phyloP scores from a whole-genome alignment of 1,140 invertebrate species.

The Melipona quadrifasciata region DNA sequence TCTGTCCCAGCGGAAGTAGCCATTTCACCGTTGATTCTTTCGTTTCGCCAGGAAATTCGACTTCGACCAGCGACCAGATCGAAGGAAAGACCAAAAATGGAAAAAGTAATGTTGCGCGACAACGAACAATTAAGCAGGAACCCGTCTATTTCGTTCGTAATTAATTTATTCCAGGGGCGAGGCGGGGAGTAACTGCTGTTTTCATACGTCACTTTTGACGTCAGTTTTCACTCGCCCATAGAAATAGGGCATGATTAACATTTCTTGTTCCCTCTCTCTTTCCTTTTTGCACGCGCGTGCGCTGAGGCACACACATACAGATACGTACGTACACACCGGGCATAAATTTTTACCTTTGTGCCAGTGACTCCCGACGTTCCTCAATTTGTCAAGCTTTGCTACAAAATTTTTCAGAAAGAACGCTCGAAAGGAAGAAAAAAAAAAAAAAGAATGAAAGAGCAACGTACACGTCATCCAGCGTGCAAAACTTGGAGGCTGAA shows the following conservation, averaged over 20 bases:
- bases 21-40: not conserved
- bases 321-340: not conserved
- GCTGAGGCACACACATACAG: not conserved
- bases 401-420: conserved; percentile 24
- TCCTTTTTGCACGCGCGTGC: not conserved
- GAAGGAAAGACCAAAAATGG: not conserved
- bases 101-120: not conserved
- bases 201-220: conserved; percentile 5
- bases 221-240: not conserved
- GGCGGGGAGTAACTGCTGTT: conserved; percentile 3
- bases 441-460: not conserved
- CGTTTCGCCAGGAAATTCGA: not conserved
- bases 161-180: conserved; percentile 13
- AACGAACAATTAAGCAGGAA: conserved; percentile 14
- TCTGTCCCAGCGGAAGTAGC: not conserved
- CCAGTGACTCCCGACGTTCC: not conserved
- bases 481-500: conserved; percentile 20
- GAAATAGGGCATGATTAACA: conserved; percentile 31
- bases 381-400: conserved; percentile 24
- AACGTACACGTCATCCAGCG: conserved; percentile 10
- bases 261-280: not conserved
- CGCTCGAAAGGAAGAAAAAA: not conserved
- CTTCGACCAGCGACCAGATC: not conserved
- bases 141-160: conserved; percentile 2
- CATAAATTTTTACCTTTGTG: conserved; percentile 32